These are phyloP conservation scores for Nematopogon swammerdamellus DNA, from an alignment of 2,888 invertebrate genomes.

Conservation along the genomic window DNA sequence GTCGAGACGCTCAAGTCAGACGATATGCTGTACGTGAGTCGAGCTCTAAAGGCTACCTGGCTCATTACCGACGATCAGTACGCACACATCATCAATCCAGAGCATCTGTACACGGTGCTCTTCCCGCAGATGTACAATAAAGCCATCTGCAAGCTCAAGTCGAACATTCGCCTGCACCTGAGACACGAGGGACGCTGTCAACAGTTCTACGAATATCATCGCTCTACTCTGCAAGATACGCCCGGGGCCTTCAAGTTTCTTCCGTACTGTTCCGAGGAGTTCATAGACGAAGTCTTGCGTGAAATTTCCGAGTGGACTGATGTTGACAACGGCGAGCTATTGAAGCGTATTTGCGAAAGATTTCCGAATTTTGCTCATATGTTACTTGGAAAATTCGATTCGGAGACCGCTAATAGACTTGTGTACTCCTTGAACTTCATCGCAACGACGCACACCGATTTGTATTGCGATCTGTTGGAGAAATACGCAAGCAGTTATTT, in stretches of 20 bases:
- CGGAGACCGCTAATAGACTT: background rate
- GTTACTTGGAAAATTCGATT: background rate
- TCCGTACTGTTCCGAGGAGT: slow-evolving; percentile 20
- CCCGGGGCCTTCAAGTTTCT: slow-evolving; percentile 24
- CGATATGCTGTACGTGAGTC: slow-evolving; percentile 32
- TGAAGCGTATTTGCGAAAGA: background rate
- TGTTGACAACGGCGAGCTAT: slow-evolving; percentile 10
- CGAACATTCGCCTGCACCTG: slow-evolving; percentile 22
- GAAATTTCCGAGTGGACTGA: too few species aligned
- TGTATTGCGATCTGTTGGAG: background rate
- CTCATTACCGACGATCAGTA: slow-evolving; percentile 19
- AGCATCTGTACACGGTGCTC: slow-evolving; percentile 23
- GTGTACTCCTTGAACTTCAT: background rate
- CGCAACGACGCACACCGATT: background rate
- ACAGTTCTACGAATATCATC: slow-evolving; percentile 27
- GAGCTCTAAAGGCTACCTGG: slow-evolving; percentile 30
- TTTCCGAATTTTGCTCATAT: background rate
- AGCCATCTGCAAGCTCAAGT: slow-evolving; percentile 27
- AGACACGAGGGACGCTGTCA: slow-evolving; percentile 20
- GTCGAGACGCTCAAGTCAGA: slow-evolving; percentile 25
- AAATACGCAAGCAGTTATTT: background rate
- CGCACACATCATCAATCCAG: slow-evolving; percentile 23
- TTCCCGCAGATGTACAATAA: slow-evolving; percentile 29
- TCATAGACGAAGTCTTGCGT: too few species aligned
- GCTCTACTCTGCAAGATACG: slow-evolving; percentile 14